A percentile compares a stretch with the other conserved stretches of the same genome.
phyloP scores from a whole-genome alignment of 1,140 invertebrate species.

The Heliothis subflexa region DNA sequence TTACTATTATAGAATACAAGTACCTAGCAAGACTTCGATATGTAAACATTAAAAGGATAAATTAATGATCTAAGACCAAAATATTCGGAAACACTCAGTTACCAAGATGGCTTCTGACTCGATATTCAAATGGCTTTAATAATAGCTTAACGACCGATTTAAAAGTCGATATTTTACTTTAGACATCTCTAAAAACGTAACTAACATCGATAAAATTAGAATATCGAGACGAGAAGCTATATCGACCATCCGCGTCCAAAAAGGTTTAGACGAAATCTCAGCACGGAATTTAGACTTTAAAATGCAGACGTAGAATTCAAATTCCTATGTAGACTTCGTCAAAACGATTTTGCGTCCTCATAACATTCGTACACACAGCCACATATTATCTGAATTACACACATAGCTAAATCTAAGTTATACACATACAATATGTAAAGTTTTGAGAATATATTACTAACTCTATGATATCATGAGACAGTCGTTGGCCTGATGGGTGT shows the following conservation, averaged over 20 bases:
- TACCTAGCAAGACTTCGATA: slow-evolving; percentile 13
- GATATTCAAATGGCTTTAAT: slow-evolving; percentile 14
- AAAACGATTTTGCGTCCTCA: neutral
- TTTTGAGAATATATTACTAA: slow-evolving; percentile 53
- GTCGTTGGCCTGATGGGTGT: slow-evolving; percentile 54
- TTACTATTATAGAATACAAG: slow-evolving; percentile 8
- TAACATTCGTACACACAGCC: slow-evolving; percentile 37
- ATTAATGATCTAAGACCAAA: slow-evolving; percentile 21
- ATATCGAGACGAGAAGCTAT: slow-evolving; percentile 27
- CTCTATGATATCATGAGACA: slow-evolving; percentile 63
- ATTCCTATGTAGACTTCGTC: slow-evolving; percentile 13
- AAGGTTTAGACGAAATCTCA: slow-evolving; percentile 7
- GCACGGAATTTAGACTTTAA: slow-evolving; percentile 20
- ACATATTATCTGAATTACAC: slow-evolving; percentile 42
- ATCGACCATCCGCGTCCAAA: neutral
- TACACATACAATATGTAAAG: slow-evolving; percentile 52
- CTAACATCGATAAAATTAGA: slow-evolving; percentile 42
- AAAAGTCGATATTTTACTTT: neutral
- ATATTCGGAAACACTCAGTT: slow-evolving; percentile 29
- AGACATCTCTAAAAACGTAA: neutral
- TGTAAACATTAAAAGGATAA: slow-evolving; percentile 29
- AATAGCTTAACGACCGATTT: slow-evolving; percentile 3
- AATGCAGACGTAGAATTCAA: neutral
- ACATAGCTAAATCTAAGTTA: slow-evolving; percentile 46
- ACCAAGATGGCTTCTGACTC: slow-evolving; percentile 10